A percentile compares a stretch with the other conserved stretches of the same genome.
Evolutionary conservation across 1,140 invertebrate species (phyloP).

Genomic region (Mycetomoellerius zeteki): DNA sequence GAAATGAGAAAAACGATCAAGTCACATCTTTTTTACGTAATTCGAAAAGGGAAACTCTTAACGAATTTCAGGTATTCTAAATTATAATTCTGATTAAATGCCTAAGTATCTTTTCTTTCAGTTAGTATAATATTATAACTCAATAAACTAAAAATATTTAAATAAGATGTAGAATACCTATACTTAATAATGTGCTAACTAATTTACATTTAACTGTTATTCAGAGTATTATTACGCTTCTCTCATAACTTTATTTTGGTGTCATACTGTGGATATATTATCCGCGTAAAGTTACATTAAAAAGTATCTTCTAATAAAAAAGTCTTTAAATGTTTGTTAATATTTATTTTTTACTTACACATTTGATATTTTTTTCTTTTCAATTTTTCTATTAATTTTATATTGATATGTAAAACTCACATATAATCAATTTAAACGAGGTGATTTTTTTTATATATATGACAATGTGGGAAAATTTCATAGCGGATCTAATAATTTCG

Average conservation of each 20-base stretch:
- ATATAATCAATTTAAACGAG: neutral
- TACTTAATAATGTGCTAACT: too few relatives aligned
- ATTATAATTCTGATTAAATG: neutral
- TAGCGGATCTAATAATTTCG: slow-evolving; percentile 60
- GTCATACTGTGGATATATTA: neutral
- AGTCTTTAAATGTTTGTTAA: neutral
- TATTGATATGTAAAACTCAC: neutral
- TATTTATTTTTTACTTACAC: neutral
- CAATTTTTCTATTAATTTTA: neutral
- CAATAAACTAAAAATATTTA: too few relatives aligned
- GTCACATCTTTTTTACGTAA: neutral
- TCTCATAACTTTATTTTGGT: neutral
- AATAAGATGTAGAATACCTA: too few relatives aligned
- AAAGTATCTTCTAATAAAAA: neutral
- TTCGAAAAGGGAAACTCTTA: neutral
- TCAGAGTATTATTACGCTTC: neutral
- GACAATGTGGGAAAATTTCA: slow-evolving; percentile 30
- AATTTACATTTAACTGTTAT: neutral
- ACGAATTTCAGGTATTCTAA: neutral
- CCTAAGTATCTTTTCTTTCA: neutral
- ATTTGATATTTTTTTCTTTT: slow-evolving; percentile 1
- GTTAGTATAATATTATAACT: too few relatives aligned
- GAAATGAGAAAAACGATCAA: slow-evolving; percentile 37
- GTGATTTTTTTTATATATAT: neutral
- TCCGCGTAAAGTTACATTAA: neutral